Evolutionary conservation across 1,140 invertebrate species (phyloP).

Genomic region (Anoplophora glabripennis): DNA sequence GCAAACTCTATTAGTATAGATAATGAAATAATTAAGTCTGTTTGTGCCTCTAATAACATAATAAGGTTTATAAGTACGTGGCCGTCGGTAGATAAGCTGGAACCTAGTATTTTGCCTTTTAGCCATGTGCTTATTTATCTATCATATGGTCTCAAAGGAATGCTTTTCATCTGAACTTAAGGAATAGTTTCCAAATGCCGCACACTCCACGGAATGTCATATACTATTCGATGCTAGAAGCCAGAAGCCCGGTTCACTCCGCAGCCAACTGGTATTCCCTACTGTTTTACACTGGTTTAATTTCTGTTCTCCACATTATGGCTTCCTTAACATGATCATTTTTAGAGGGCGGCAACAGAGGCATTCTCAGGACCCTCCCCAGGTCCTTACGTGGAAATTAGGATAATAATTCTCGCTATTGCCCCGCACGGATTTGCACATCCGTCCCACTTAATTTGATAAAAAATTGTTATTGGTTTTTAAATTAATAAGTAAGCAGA

Average conservation of each 20-base stretch:
- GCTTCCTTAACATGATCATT: too few relatives aligned
- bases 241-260: constrained; percentile 10
- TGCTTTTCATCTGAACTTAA: constrained; percentile 49
- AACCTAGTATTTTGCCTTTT: constrained; percentile 33
- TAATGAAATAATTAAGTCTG: too few relatives aligned
- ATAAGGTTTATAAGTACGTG: constrained; percentile 17
- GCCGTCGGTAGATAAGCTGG: constrained; percentile 26
- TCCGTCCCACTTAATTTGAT: too few relatives aligned
- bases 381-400: too few relatives aligned
- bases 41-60: constrained; percentile 1
- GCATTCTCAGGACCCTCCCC: too few relatives aligned
- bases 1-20: too few relatives aligned
- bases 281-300: constrained; percentile 17
- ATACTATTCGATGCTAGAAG: constrained; percentile 38
- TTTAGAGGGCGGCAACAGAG: too few relatives aligned
- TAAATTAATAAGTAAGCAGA: too few relatives aligned
- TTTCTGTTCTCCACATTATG: constrained; percentile 1
- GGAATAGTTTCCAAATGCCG: constrained; percentile 48
- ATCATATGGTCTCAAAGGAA: constrained; percentile 46
- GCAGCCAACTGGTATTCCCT: constrained; percentile 1
- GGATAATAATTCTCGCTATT: too few relatives aligned
- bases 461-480: too few relatives aligned
- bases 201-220: constrained; percentile 46
- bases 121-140: constrained; percentile 43
- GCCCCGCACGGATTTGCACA: too few relatives aligned